Evolutionary conservation across 2,113 vertebrate genomes (phyloP).

Genomic region (Caranx melampygus): DNA sequence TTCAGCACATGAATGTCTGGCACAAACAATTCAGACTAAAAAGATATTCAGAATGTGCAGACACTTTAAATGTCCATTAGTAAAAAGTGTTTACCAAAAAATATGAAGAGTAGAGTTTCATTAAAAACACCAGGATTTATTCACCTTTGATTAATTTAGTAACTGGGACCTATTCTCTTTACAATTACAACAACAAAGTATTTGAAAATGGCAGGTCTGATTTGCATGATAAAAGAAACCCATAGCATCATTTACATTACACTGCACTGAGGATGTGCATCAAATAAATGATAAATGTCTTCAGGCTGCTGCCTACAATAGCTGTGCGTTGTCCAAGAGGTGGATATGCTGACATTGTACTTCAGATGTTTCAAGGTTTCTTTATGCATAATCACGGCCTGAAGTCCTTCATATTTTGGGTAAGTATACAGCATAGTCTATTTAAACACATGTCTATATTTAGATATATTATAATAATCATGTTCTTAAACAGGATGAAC

Average conservation of each 20-base stretch:
- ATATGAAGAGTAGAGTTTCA: neutral
- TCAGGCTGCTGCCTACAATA: slow-evolving; percentile 23
- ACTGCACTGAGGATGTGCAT: neutral
- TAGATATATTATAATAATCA: neutral
- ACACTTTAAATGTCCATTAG: too few species aligned
- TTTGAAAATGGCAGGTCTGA: neutral
- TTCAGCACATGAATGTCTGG: too few species aligned
- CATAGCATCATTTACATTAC: neutral
- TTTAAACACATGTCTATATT: slow-evolving; percentile 32
- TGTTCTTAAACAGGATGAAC: slow-evolving; percentile 13
- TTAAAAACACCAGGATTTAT: neutral
- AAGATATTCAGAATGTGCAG: too few species aligned
- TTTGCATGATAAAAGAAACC: neutral
- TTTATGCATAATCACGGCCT: slow-evolving; percentile 44
- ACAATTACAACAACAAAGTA: neutral
- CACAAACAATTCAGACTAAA: too few species aligned
- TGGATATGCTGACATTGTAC: slow-evolving; percentile 29
- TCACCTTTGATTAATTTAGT: neutral
- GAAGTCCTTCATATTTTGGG: neutral
- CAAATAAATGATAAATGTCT: neutral
- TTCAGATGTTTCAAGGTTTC: slow-evolving; percentile 22
- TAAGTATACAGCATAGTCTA: slow-evolving; percentile 1
- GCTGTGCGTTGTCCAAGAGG: slow-evolving; percentile 18
- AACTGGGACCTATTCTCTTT: neutral
- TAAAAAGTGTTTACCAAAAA: neutral